These are phyloP conservation scores for Rhodinocichla rosea DNA, from an alignment of 2,113 vertebrate species.

Conservation along the genomic window DNA sequence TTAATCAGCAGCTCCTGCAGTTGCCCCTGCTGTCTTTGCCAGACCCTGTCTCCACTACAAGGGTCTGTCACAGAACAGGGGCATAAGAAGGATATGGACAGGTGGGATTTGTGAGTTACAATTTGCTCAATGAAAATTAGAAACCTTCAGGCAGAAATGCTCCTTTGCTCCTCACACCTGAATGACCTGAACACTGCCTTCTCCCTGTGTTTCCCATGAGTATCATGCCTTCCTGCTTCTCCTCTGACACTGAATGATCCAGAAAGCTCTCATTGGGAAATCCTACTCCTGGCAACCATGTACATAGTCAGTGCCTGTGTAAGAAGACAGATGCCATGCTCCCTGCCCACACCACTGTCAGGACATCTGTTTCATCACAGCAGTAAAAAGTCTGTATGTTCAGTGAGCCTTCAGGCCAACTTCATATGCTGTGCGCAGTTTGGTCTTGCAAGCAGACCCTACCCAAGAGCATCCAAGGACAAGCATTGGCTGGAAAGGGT, in stretches of 20 bases:
- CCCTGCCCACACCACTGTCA: not conserved
- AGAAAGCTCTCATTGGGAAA: not conserved
- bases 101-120: not conserved
- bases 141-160: not conserved
- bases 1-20: not conserved
- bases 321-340: not conserved
- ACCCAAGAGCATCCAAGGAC: not conserved
- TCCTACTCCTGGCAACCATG: not conserved
- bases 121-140: not conserved
- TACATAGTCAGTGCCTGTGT: not conserved
- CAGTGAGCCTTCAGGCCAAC: not conserved
- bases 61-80: not conserved
- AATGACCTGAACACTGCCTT: not conserved
- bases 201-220: not conserved
- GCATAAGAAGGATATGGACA: not conserved
- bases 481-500: not conserved
- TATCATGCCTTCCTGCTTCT: not conserved
- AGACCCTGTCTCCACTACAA: not conserved
- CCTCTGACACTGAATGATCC: not conserved
- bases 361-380: not conserved
- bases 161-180: not conserved
- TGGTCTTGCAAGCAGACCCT: not conserved
- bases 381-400: accelerated
- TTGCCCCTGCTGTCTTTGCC: not conserved
- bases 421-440: not conserved